Evolutionary conservation across 2,113 vertebrate species (phyloP).

Genomic region (Cephalophus harveyi): DNA sequence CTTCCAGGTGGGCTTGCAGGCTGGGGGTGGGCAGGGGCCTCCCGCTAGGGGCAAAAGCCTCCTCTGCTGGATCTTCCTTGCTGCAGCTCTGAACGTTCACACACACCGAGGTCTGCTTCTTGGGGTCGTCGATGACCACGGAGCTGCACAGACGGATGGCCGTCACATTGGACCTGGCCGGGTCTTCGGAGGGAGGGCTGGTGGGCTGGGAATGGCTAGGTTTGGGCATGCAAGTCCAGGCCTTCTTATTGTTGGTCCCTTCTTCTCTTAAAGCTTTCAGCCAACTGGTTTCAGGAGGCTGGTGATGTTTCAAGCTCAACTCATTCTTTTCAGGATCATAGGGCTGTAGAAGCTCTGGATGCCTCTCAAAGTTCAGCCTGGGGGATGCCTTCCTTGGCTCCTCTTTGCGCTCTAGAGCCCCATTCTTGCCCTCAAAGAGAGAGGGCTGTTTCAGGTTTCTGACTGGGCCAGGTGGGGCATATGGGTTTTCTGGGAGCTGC

Average conservation of each 20-base stretch:
- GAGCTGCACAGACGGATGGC: constrained; percentile 63
- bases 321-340: constrained; percentile 90
- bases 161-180: constrained; percentile 71
- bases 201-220: constrained; percentile 51
- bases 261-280: constrained; percentile 66
- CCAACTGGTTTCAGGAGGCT: constrained; percentile 70
- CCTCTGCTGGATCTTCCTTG: constrained; percentile 67
- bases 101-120: constrained; percentile 74
- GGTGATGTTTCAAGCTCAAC: constrained; percentile 76
- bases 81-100: constrained; percentile 53
- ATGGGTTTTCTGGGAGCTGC: constrained; percentile 80
- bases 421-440: constrained; percentile 78
- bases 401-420: constrained; percentile 72
- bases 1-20: constrained; percentile 79
- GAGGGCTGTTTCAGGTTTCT: constrained; percentile 78
- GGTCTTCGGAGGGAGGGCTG: constrained; percentile 68
- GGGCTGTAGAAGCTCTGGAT: constrained; percentile 93
- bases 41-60: constrained; percentile 67
- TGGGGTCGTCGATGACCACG: constrained; percentile 73
- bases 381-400: constrained; percentile 76
- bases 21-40: constrained; percentile 67
- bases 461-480: constrained; percentile 69
- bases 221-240: constrained; percentile 76
- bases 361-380: constrained; percentile 91
- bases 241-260: constrained; percentile 55